Base-by-base conservation (phyloP, 2,888 invertebrate species). In the Tiphia femorata region DNA sequence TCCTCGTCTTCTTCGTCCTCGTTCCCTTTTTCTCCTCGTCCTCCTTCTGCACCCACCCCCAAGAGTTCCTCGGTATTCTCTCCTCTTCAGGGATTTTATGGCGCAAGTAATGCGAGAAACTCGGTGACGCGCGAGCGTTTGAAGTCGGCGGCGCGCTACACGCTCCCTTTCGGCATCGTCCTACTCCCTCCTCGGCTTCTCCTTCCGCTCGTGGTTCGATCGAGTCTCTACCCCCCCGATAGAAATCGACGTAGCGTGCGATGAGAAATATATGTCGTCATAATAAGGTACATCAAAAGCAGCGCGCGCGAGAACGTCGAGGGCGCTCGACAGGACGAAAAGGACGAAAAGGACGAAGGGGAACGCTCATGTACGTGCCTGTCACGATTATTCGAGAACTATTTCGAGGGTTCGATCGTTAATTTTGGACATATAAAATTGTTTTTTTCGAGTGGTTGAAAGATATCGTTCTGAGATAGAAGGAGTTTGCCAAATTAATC, bases 51-150 rank as follows among this genome's bases (percentile, higher is more conserved):
- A n/a, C n/a, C n/a, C n/a, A n/a, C n/a, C n/a, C n/a, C n/a, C n/a
- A n/a, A n/a, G n/a, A n/a, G n/a, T 6, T 44, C 8, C 52, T 43
- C 52, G 29, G 6, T 17, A 12, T 7, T 25, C 17, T 42, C 21
- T 30, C n/a, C 51, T 46, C 54, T 51, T 49, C 49, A 27, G 54
- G 47, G 55, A 64, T 58, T 68, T 68, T 65, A 64, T 58, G 67
- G 54, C 25, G 58, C 70, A 30, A 70, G 61, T 59, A 70, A 69
- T 42, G 63, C 59, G 53, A 64, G 62, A 62, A 55, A 64, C 46
- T 41, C 61, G 41, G 41, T 50, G 50, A 49, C 40, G 21, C n/a
- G n/a, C 44, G 41, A 46, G 14, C 58, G 56, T 67, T 70, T 67
- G 48, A 67, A 67, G 70, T 68, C 63, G 41, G 53, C 49, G 56